A percentile compares a stretch with the other conserved stretches of the same genome.
These are phyloP conservation scores for Callyntrura guangdongensis DNA, from an alignment of 2,888 invertebrate species.

Conservation along the genomic window DNA sequence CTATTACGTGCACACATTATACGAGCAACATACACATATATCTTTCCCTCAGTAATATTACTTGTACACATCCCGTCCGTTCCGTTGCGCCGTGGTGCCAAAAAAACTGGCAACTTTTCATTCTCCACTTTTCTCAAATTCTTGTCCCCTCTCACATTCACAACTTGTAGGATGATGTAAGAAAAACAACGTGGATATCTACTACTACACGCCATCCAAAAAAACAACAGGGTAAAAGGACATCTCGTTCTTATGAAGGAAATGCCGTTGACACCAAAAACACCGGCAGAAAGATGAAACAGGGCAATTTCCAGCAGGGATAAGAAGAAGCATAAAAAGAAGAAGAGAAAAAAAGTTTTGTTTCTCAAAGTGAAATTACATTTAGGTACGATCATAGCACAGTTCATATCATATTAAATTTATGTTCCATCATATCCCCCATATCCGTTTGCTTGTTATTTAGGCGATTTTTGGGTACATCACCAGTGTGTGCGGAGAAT, in stretches of 20 bases:
- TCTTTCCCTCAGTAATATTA: background rate
- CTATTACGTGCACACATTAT: background rate
- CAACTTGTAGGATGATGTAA: background rate
- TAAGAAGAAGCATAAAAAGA: background rate
- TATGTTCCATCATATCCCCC: background rate
- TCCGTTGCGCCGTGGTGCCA: slow-evolving; percentile 1
- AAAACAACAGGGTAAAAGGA: background rate
- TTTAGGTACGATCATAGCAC: background rate
- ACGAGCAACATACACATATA: background rate
- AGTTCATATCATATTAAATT: background rate
- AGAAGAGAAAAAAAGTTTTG: slow-evolving; percentile 9
- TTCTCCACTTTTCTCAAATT: background rate
- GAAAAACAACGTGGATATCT: too few species aligned
- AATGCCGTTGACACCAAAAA: slow-evolving; percentile 55
- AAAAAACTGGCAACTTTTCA: slow-evolving; percentile 23
- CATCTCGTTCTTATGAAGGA: slow-evolving; percentile 1
- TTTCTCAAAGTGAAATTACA: slow-evolving; percentile 15
- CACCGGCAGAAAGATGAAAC: slow-evolving; percentile 6
- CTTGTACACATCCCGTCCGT: background rate
- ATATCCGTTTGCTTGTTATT: background rate
- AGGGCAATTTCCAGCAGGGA: slow-evolving; percentile 33
- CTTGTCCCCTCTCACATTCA: background rate
- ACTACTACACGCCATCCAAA: background rate
- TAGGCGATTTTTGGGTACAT: background rate
- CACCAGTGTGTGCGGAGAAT: background rate